phyloP scores from a whole-genome alignment of 2,888 invertebrate species.

The Geotrupes spiniger region DNA sequence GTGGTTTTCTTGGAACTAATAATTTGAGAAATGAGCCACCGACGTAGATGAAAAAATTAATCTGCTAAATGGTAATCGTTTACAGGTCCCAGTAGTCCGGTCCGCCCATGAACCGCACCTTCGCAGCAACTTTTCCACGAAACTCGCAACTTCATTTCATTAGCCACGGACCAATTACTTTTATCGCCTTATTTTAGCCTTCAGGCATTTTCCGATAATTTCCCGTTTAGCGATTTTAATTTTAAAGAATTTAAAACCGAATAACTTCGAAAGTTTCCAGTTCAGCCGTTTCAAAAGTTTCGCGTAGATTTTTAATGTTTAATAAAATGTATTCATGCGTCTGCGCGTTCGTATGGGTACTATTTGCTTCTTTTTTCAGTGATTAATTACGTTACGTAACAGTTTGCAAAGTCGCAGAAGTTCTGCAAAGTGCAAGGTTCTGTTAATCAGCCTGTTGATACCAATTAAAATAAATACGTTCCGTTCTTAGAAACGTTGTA shows the following conservation, averaged over 20 bases:
- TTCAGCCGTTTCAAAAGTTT: not conserved
- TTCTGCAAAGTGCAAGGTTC: no score
- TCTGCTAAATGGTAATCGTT: slow-evolving; percentile 18
- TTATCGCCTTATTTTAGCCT: slow-evolving; percentile 15
- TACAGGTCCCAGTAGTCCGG: slow-evolving; percentile 14
- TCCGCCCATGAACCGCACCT: slow-evolving; percentile 16
- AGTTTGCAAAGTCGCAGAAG: no score
- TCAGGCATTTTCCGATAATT: not conserved
- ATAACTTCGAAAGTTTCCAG: not conserved
- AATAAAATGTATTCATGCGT: no score
- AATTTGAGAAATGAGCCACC: slow-evolving; percentile 1
- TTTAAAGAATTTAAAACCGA: no score
- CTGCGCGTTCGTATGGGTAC: no score
- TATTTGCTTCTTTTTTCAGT: no score
- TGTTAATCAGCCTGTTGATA: no score
- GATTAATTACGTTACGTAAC: no score
- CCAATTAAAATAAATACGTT: no score
- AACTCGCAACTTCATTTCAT: slow-evolving; percentile 23
- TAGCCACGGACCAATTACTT: slow-evolving; percentile 24
- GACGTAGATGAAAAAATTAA: slow-evolving; percentile 18
- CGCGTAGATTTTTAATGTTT: not conserved
- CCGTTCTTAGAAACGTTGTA: no score
- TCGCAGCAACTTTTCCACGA: slow-evolving; percentile 21
- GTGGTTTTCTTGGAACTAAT: no score
- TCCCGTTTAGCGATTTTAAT: slow-evolving; percentile 1